Conservation (phyloP, 2,797 vertebrate genomes). For the Lycodopsis pacificus region DNA sequence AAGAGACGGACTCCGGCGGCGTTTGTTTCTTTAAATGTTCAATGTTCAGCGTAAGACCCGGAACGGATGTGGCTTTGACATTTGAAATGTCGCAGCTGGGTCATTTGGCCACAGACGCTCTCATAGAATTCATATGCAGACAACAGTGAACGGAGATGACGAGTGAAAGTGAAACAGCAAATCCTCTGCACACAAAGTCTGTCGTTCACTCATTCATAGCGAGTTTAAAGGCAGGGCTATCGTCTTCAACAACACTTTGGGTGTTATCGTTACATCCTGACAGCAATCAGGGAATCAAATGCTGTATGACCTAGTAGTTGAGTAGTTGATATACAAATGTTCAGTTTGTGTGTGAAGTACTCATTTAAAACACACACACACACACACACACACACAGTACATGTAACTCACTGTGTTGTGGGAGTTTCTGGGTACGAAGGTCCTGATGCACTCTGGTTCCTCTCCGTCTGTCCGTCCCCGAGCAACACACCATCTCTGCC, state of each 20-base stretch:
- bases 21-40: conserved; percentile 45
- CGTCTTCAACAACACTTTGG: too few relatives aligned
- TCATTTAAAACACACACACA: not conserved
- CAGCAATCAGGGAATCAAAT: too few relatives aligned
- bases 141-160: conserved; percentile 18
- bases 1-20: conserved; percentile 50
- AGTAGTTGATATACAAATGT: not conserved
- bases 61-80: conserved; percentile 74
- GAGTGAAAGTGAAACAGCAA: conserved; percentile 19
- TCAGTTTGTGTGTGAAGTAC: not conserved
- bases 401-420: conserved; percentile 62
- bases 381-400: not conserved
- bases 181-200: conserved; percentile 2
- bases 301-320: too few relatives aligned
- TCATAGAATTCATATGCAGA: conserved; percentile 38
- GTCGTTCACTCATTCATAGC: not conserved
- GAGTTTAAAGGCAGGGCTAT: too few relatives aligned
- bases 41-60: conserved; percentile 49
- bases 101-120: conserved; percentile 54
- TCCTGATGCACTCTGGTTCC: conserved; percentile 33
- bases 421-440: conserved; percentile 3
- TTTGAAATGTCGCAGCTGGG: conserved; percentile 65
- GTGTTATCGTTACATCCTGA: too few relatives aligned
- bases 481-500: conserved; percentile 42
- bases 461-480: conserved; percentile 40